These are phyloP conservation scores for Pelagia noctiluca DNA, from an alignment of 30 jellyfish, hydroid and myxozoan genomes.

Conservation along the genomic window DNA sequence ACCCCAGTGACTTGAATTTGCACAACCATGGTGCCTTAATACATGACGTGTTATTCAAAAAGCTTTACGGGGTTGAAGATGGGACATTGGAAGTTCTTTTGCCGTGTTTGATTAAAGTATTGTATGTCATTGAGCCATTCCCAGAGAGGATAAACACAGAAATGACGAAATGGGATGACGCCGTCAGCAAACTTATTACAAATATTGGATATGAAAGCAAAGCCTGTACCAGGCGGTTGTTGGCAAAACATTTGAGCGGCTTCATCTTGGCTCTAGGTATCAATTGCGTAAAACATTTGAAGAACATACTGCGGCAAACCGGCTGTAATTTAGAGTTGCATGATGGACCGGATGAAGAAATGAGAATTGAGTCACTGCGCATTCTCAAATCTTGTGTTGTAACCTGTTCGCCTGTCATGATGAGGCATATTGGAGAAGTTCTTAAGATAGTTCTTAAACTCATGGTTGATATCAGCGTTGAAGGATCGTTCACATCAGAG, in stretches of 20 bases:
- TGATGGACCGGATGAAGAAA: slow-evolving; percentile 57
- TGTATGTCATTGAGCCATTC: slow-evolving; percentile 61
- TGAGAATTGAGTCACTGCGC: slow-evolving; percentile 41
- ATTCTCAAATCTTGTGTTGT: slow-evolving; percentile 3
- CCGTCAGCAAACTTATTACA: slow-evolving; percentile 56
- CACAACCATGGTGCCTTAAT: slow-evolving; percentile 73
- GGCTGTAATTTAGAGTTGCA: neutral
- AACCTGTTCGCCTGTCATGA: slow-evolving; percentile 65
- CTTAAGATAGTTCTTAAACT: slow-evolving; percentile 47
- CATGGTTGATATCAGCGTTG: slow-evolving; percentile 32
- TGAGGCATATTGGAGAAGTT: slow-evolving; percentile 30
- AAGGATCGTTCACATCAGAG: slow-evolving; percentile 6
- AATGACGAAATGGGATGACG: slow-evolving; percentile 68
- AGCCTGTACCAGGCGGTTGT: slow-evolving; percentile 13
- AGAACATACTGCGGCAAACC: slow-evolving; percentile 9
- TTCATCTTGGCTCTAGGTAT: slow-evolving; percentile 54
- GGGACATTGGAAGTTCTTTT: slow-evolving; percentile 51
- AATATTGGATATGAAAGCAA: slow-evolving; percentile 69
- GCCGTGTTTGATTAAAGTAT: slow-evolving; percentile 57
- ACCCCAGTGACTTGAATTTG: slow-evolving; percentile 73
- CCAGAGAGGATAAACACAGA: slow-evolving; percentile 25
- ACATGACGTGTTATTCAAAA: slow-evolving; percentile 70
- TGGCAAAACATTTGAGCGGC: slow-evolving; percentile 31
- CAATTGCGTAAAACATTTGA: slow-evolving; percentile 51
- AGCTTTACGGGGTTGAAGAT: slow-evolving; percentile 60